Conservation (phyloP, 1,140 invertebrate species). For the Neodiprion virginianus region DNA sequence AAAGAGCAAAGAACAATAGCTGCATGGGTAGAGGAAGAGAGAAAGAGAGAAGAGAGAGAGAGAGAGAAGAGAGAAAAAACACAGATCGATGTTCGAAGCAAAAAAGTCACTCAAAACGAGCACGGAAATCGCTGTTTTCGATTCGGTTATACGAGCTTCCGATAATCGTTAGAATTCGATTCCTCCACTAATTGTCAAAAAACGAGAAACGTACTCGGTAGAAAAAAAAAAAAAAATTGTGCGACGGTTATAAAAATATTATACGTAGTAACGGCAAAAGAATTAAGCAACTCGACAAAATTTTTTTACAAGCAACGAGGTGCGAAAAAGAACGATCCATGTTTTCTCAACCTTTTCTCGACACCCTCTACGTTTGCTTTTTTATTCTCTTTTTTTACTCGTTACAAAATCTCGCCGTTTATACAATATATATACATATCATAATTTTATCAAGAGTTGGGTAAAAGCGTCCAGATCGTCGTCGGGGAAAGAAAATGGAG, state of each 20-base stretch:
- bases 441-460: no score
- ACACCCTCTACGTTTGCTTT: no score
- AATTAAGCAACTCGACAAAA: no score
- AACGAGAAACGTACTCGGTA: background rate
- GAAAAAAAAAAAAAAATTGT: background rate
- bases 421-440: no score
- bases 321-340: no score
- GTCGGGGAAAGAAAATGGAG: no score
- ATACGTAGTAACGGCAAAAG: no score
- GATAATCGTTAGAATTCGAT: background rate
- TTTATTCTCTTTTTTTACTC: no score
- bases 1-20: background rate
- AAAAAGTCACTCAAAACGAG: background rate
- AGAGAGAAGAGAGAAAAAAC: background rate
- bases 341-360: no score
- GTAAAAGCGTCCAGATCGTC: no score
- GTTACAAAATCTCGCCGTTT: no score
- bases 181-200: background rate
- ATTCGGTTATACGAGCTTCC: background rate
- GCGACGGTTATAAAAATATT: background rate
- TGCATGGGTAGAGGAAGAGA: background rate
- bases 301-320: no score
- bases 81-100: background rate
- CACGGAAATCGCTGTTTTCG: background rate
- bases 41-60: background rate